Evolutionary conservation across 2,888 invertebrate genomes (phyloP).

Genomic region (Agonopterix arenella): DNA sequence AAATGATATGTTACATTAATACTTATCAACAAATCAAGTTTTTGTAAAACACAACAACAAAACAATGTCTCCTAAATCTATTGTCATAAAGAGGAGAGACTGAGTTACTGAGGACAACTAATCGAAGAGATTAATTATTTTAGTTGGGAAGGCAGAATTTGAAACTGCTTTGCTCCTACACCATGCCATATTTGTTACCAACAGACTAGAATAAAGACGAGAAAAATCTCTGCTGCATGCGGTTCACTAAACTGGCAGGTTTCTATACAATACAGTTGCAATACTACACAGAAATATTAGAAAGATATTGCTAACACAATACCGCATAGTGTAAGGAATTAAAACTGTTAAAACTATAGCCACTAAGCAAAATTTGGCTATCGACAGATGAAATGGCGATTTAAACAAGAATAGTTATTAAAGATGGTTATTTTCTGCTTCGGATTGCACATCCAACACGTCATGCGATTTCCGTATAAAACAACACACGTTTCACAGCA

Average conservation of each 20-base stretch:
- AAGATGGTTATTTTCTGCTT: background rate
- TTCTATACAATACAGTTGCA: background rate
- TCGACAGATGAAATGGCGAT: background rate
- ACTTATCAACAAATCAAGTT: conserved; percentile 2
- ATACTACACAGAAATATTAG: background rate
- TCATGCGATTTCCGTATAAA: background rate
- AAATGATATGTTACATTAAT: conserved; percentile 10
- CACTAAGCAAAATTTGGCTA: conserved; percentile 1
- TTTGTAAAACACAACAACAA: background rate
- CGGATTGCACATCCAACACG: background rate
- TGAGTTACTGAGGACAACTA: too few species aligned
- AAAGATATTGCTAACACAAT: background rate
- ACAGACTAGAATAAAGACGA: background rate
- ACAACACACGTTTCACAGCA: conserved; percentile 42
- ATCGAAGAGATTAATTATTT: too few species aligned
- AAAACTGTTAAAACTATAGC: background rate
- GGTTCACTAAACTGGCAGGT: background rate
- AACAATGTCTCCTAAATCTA: background rate
- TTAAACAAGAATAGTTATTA: background rate
- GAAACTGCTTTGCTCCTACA: background rate
- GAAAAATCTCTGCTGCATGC: too few species aligned
- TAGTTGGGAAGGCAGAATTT: too few species aligned
- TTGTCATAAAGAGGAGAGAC: background rate
- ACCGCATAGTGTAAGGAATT: background rate
- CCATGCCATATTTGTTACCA: background rate